phyloP scores from a whole-genome alignment of 2,888 invertebrate genomes.

The Meloe dianella region DNA sequence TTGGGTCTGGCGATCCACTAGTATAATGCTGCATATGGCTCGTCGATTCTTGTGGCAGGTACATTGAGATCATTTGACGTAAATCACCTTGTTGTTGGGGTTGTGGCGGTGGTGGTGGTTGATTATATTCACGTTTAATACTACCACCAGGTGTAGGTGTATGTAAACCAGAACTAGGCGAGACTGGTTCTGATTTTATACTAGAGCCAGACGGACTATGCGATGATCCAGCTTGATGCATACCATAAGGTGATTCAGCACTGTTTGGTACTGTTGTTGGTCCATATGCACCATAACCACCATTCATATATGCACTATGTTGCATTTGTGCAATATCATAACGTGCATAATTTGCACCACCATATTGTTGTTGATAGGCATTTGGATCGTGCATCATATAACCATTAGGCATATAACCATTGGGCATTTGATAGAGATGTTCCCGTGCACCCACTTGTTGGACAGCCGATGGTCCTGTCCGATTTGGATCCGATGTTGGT shows the following conservation, averaged over 20 bases:
- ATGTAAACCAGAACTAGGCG: constrained; percentile 73
- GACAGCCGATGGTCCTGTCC: constrained; percentile 66
- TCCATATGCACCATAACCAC: constrained; percentile 76
- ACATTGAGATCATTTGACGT: constrained; percentile 78
- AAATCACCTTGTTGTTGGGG: constrained; percentile 64
- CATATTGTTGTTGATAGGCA: constrained; percentile 79
- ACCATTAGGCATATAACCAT: constrained; percentile 97
- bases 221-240: constrained; percentile 73
- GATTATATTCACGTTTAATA: constrained; percentile 75
- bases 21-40: constrained; percentile 70
- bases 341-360: constrained; percentile 75
- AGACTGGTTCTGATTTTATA: constrained; percentile 88
- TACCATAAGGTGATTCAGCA: constrained; percentile 74
- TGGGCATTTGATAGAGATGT: constrained; percentile 83
- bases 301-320: constrained; percentile 79
- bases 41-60: constrained; percentile 72
- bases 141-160: constrained; percentile 61
- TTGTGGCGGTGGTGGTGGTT: constrained; percentile 55
- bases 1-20: constrained; percentile 69
- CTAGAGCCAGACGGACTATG: constrained; percentile 88
- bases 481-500: constrained; percentile 62
- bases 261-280: constrained; percentile 67
- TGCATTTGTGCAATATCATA: constrained; percentile 92
- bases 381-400: constrained; percentile 90
- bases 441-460: constrained; percentile 74